Percentiles rank a stretch among this genome's conserved stretches.
These are phyloP conservation scores for Nudaria mundana DNA, from an alignment of 2,888 invertebrate species.

Conservation along the genomic window DNA sequence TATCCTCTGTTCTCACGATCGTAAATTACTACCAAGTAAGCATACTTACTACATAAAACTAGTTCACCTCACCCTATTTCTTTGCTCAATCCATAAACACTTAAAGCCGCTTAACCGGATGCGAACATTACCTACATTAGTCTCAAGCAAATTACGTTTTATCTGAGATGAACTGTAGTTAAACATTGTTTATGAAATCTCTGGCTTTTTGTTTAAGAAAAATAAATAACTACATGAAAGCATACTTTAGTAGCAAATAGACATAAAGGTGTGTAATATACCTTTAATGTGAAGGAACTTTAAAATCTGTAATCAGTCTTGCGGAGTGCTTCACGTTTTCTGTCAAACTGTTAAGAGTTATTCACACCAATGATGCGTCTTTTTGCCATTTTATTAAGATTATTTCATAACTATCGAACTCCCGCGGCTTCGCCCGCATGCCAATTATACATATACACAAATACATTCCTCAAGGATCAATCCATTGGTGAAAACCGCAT, in stretches of 20 bases:
- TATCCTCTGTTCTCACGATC: no score
- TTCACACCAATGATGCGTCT: no score
- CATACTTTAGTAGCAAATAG: slow-evolving; percentile 16
- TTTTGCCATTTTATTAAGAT: no score
- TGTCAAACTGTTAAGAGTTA: slow-evolving; percentile 13
- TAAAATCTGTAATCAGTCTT: slow-evolving; percentile 22
- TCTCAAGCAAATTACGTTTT: neutral
- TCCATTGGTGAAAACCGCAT: no score
- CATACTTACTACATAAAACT: no score
- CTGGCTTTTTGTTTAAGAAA: slow-evolving; percentile 4
- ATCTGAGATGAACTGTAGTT: no score
- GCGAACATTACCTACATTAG: no score
- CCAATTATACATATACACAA: no score
- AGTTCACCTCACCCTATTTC: neutral
- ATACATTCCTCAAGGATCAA: no score
- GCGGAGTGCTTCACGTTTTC: slow-evolving; percentile 17
- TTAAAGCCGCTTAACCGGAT: neutral
- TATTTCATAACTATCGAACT: no score
- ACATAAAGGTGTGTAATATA: slow-evolving; percentile 9
- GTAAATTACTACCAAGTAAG: no score
- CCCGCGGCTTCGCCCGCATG: no score
- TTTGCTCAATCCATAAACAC: neutral
- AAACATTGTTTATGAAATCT: neutral
- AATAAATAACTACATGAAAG: slow-evolving; percentile 15
- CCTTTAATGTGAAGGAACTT: slow-evolving; percentile 14